These are phyloP conservation scores for Philhelius pedissequus DNA, from an alignment of 2,888 invertebrate species.

Conservation along the genomic window DNA sequence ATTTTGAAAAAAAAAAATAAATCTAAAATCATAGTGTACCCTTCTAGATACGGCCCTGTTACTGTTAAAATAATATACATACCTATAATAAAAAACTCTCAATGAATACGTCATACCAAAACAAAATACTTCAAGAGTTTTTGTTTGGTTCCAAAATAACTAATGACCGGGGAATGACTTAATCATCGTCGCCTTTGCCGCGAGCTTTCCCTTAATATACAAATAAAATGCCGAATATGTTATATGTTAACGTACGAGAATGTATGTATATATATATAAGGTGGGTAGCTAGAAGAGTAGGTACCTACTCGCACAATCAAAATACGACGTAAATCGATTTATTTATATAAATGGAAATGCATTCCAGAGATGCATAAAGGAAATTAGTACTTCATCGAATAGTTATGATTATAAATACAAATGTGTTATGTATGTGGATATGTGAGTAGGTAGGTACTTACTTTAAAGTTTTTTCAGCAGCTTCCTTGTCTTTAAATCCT, in stretches of 20 bases:
- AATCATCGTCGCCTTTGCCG: not conserved
- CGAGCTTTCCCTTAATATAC: conserved; percentile 43
- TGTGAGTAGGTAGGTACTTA: conserved; percentile 70
- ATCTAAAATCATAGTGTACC: not conserved
- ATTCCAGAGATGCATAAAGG: conserved; percentile 54
- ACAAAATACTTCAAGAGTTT: conserved; percentile 28
- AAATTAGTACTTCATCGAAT: conserved; percentile 23
- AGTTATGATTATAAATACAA: not conserved
- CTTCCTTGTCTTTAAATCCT: conserved; percentile 88
- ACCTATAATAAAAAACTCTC: conserved; percentile 20
- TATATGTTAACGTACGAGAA: too few relatives aligned
- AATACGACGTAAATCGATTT: not conserved
- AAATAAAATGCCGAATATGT: conserved; percentile 1
- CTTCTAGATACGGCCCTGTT: not conserved
- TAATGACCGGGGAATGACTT: conserved; percentile 50
- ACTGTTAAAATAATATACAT: conserved; percentile 11
- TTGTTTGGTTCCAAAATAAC: conserved; percentile 61
- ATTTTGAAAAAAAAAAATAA: too few relatives aligned
- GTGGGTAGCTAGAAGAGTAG: conserved; percentile 7
- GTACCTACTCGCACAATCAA: not conserved
- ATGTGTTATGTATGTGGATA: too few relatives aligned
- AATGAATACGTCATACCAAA: conserved; percentile 55
- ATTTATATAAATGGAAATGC: not conserved
- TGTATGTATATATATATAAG: too few relatives aligned
- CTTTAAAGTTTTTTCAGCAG: conserved; percentile 85